Percentiles rank a stretch among this genome's conserved stretches.
phyloP scores from a whole-genome alignment of 1,140 invertebrate species.

The Drosophila nannoptera region DNA sequence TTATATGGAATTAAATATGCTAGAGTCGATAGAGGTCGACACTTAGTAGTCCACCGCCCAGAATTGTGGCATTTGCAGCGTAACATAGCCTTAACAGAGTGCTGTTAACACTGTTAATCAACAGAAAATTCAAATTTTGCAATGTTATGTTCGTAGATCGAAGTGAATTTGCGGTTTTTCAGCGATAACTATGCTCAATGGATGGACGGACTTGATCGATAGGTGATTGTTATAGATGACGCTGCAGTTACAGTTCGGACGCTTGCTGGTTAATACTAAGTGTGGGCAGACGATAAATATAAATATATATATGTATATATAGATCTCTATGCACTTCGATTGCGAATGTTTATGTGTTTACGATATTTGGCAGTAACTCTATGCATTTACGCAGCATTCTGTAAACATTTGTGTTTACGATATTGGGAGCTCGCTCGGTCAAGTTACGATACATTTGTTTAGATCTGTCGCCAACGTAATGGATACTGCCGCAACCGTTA shows the following conservation, averaged over 20 bases:
- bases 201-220: conserved; percentile 1
- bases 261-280: conserved; percentile 57
- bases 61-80: background rate
- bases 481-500: conserved; percentile 8
- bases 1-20: background rate
- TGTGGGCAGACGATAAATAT: conserved; percentile 54
- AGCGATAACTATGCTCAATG: background rate
- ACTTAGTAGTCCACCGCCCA: conserved; percentile 2
- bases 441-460: background rate
- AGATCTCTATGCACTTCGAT: too few relatives aligned
- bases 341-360: background rate
- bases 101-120: background rate
- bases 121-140: too few relatives aligned
- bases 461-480: background rate
- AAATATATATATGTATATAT: conserved; percentile 17
- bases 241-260: background rate
- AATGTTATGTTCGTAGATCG: background rate
- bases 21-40: conserved; percentile 8
- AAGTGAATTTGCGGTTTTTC: background rate
- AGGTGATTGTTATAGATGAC: background rate
- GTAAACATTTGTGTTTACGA: background rate
- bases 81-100: background rate
- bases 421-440: background rate
- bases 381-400: background rate
- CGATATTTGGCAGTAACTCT: background rate